phyloP scores from a whole-genome alignment of 2,113 vertebrate genomes.

The Stegastes partitus region DNA sequence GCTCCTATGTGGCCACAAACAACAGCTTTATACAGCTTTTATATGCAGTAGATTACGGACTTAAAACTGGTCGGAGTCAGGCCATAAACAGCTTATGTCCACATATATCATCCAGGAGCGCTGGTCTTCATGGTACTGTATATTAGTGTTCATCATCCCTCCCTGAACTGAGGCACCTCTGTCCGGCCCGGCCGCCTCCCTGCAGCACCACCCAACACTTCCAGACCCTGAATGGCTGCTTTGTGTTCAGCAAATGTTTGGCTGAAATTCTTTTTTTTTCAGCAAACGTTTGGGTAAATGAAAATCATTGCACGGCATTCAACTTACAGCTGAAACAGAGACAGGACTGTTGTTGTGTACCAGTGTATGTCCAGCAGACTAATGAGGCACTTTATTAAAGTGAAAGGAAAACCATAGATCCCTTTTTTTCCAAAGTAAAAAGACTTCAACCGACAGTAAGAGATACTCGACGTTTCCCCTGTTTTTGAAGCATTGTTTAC shows the following conservation, averaged over 20 bases:
- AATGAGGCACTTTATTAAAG: background rate
- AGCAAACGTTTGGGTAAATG: constrained; percentile 46
- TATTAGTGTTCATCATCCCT: constrained; percentile 18
- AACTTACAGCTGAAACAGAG: constrained; percentile 10
- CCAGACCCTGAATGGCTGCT: constrained; percentile 59
- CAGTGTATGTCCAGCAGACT: background rate
- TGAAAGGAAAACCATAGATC: constrained; percentile 6
- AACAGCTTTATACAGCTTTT: no score
- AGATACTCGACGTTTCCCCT: background rate
- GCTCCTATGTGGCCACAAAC: no score
- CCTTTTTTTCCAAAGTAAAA: background rate
- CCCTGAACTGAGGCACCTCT: constrained; percentile 57
- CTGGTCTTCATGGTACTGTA: constrained; percentile 4
- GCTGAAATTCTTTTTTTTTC: background rate
- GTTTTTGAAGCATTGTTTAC: background rate
- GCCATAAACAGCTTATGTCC: background rate
- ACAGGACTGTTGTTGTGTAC: constrained; percentile 13
- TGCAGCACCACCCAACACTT: constrained; percentile 30
- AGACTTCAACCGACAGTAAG: background rate
- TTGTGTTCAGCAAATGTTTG: constrained; percentile 49
- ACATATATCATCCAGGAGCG: constrained; percentile 1
- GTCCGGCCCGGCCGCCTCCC: constrained; percentile 17
- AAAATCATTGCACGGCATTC: constrained; percentile 39
- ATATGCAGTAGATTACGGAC: background rate
- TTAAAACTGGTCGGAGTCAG: background rate